Evolutionary conservation across 2,888 invertebrate genomes (phyloP), one percentile per base, ranked within the genome.

Genomic region (Augochlorella aurata): DNA sequence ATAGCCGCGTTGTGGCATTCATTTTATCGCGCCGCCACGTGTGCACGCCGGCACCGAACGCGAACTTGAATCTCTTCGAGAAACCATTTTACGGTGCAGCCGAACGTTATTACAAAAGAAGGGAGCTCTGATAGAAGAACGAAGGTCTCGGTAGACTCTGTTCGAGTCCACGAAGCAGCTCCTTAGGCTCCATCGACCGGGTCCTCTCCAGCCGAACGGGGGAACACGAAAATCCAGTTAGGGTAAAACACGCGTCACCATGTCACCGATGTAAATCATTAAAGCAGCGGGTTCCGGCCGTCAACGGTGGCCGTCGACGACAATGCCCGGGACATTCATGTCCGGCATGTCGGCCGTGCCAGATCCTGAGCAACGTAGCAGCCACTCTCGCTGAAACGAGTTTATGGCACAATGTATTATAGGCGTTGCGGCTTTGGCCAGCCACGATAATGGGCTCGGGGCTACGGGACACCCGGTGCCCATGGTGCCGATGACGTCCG

Each of bases 21-120:
- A 70, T 86, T 86, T 83, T 83, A 86, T 83, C 79, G 81, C 73
- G n/a, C 77, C 24, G 71, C 71, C 79, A 74, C 83, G 69, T 58
- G 79, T 61, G 63, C 73, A 54, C 29, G 38, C 45, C 44, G 38
- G 12, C 47, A 4, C 49, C 66, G 14, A 49, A 8, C 24, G 21
- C 52, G 66, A 74, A 50, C 66, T 52, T 66, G 74, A 74, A 74
- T 24, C 52, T 12, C 52, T 24, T 50, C 65, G 14, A 24, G 44
- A 21, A 45, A 54, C 21, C 45, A 24, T 66, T 66, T 63, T n/a
- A 12, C 12, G n/a, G 71, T 9, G 2, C 12, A 29, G 61, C 18
- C 47, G 44, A 29, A 61, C 47, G 49, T 24, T 50, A 21, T 49
- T 65, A n/a, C 49, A n/a, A 21, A 14, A 8, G 21, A 3, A 2